Base-by-base conservation (phyloP, 2,888 invertebrate genomes). In the Lasioglossum vierecki region DNA sequence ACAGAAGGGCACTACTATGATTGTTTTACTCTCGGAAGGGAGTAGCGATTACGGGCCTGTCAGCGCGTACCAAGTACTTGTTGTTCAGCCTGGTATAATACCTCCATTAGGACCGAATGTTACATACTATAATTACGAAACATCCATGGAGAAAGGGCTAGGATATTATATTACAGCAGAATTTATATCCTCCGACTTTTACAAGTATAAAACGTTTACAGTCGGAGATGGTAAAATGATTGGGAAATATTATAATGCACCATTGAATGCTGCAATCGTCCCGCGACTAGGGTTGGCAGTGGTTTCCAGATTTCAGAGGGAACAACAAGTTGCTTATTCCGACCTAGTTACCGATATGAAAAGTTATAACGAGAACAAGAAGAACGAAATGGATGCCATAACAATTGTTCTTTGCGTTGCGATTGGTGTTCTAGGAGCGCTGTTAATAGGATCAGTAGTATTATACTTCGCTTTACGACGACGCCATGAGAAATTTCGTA, bases 141-240 rank as follows among this genome's bases (percentile, higher is more conserved):
- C 96, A 91, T 97, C 98, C 0, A 95, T 95, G 77, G 96, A 96
- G 68, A 96, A 97, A 85, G 97, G 97, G 0, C 94, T 97, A 6
- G 96, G 97, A 4, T 98, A 98, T 94, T 99, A 99, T 93, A 97
- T 98, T 49, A 96, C 98, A 9, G 98, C 98, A 0, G 97, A 98
- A 94, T 95, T 99, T 84, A 96, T 96, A 79, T 97, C 97, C 39
- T 96, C 96, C 88, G 96, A 95, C 88, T 93, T 91, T 88, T 78
- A 92, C 0, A 91, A 87, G 49, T 93, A 96, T 70, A 96, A 96
- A 89, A 96, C 96, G 78, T 99, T 99, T 94, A 95, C 96, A 0
- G 96, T 99, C 71, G 99, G 99, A 8, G 97, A 98, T 95, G 96
- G 96, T 15, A 96, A 95, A 85, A 96, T 95, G 5, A 98, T 98